Evolutionary conservation across 2,888 invertebrate species (phyloP), one percentile per base, ranked within the genome.

Genomic region (Latheticus oryzae): DNA sequence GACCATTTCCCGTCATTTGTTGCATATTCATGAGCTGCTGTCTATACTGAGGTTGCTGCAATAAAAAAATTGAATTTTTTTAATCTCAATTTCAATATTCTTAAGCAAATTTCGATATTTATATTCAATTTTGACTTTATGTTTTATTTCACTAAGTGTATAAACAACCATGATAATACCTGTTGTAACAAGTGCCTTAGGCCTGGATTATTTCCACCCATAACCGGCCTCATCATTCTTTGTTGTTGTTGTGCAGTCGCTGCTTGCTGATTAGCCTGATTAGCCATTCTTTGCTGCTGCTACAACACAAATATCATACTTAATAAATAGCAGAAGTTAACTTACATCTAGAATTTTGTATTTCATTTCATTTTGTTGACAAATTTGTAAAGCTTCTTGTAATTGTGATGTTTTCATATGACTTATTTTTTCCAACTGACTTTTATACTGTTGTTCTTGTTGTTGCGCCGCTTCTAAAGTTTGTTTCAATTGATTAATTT

Each of bases 401-500:
- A 85, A 78, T 73, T 85, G 81, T n/a, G 80, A 79, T 43, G 81
- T 79, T 63, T 82, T 81, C 77, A 81, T 80, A 68, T 86, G 85
- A 68, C 85, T 85, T 79, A 87, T 87, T 66, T 87, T 85, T 77
- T 89, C 89, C 79, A 90, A 81, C 73, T 90, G 89, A 19, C 86
- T 87, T 76, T 90, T 90, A 77, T 88, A 90, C 77, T 91, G 90
- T 24, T 88, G 86, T 71, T 88, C 87, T 71, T 87, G 86, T 69
- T 91, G 90, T 63, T 91, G 91, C 0, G 91, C 91, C 0, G 89
- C 90, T 74, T 91, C 90, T 56, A 92, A 76, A 0, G 89, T 90
- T 76, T 91, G 90, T 66, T 88, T 87, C 54, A 92, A 75, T 64
- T 91, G 85, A 67, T 86, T 84, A 40, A 92, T 92, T 78, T 89